Percentiles rank a stretch among this genome's conserved stretches.
phyloP scores from a whole-genome alignment of 2,888 invertebrate species.

The Doris montereyensis region DNA sequence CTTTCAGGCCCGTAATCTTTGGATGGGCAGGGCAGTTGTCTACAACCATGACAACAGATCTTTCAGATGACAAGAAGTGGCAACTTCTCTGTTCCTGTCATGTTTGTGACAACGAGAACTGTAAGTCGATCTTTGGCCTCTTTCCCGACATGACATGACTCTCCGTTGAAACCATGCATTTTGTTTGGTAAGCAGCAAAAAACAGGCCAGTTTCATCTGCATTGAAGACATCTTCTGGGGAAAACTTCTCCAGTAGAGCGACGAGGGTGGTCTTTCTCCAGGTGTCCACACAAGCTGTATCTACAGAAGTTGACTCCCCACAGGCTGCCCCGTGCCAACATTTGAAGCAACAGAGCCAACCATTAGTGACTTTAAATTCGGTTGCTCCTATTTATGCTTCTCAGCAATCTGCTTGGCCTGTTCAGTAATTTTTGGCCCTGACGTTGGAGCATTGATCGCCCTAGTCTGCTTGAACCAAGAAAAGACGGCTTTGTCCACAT shows the following conservation, averaged over 20 bases:
- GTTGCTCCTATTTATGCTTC: slow-evolving; percentile 21
- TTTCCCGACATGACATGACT: slow-evolving; percentile 48
- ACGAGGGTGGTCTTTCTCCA: no score
- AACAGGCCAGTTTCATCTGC: no score
- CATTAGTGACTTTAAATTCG: slow-evolving; percentile 40
- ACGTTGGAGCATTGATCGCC: background rate
- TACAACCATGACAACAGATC: slow-evolving; percentile 45
- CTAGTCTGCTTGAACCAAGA: slow-evolving; percentile 1
- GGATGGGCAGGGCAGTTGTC: slow-evolving; percentile 53
- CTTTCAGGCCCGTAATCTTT: slow-evolving; percentile 38
- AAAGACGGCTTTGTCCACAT: no score
- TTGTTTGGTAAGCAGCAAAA: slow-evolving; percentile 45
- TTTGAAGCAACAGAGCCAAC: slow-evolving; percentile 47
- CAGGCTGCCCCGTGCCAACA: slow-evolving; percentile 40
- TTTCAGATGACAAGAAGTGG: slow-evolving; percentile 49
- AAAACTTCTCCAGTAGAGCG: no score
- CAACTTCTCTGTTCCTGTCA: slow-evolving; percentile 45
- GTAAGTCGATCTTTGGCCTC: slow-evolving; percentile 48
- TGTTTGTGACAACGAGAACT: slow-evolving; percentile 47
- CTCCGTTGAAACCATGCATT: slow-evolving; percentile 45
- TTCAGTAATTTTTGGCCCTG: slow-evolving; percentile 27
- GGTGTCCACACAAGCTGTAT: no score
- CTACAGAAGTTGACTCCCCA: no score
- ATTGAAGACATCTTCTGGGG: no score
- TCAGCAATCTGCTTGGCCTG: slow-evolving; percentile 41